These are phyloP conservation scores for Prunella himalayana DNA, from an alignment of 2,113 vertebrate genomes.

Conservation along the genomic window DNA sequence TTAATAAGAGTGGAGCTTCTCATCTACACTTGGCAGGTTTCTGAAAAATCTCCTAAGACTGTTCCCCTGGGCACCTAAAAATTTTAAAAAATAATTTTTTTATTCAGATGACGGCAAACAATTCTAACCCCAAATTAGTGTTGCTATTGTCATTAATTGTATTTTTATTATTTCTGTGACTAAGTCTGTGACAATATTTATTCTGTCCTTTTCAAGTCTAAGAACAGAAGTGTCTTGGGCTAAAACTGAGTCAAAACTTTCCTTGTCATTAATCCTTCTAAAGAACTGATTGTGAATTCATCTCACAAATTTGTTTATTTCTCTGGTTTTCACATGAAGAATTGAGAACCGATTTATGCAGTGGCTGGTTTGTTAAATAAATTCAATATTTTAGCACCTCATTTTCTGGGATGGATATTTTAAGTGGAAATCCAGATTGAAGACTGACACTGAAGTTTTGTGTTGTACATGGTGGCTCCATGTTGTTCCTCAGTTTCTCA, in stretches of 20 bases:
- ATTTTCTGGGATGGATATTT: neutral
- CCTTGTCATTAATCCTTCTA: neutral
- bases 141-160: neutral
- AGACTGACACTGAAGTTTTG: neutral
- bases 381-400: neutral
- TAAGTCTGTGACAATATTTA: neutral
- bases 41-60: neutral
- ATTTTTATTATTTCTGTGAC: neutral
- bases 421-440: neutral
- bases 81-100: neutral
- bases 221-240: neutral
- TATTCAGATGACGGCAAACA: neutral
- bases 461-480: neutral
- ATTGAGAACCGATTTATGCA: neutral
- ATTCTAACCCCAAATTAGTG: neutral
- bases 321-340: slow-evolving; percentile 5
- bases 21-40: neutral
- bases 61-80: neutral
- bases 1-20: neutral
- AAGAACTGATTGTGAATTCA: neutral
- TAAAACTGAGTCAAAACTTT: neutral
- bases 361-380: neutral
- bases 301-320: slow-evolving; percentile 14
- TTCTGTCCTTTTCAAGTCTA: neutral
- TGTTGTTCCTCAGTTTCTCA: neutral